phyloP scores from a whole-genome alignment of 2,113 vertebrate genomes.

The Cyanistes caeruleus region DNA sequence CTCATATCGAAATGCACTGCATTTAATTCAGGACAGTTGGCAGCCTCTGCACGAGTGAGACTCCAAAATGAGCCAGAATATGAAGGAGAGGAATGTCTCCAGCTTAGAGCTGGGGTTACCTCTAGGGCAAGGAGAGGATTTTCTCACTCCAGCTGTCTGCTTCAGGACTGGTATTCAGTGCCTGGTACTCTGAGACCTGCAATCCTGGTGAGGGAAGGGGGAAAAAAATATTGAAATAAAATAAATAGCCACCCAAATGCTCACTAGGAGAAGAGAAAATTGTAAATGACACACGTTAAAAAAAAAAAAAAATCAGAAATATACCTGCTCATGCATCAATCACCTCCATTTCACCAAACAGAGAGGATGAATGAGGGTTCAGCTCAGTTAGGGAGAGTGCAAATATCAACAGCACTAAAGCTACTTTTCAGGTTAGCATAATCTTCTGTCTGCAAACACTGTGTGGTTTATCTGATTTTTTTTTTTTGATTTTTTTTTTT shows the following conservation, averaged over 20 bases:
- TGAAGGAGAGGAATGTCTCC: conserved; percentile 24
- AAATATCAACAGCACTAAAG: conserved; percentile 27
- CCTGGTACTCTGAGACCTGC: conserved; percentile 1
- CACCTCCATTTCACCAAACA: background rate
- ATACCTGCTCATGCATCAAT: background rate
- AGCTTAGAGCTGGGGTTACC: conserved; percentile 43
- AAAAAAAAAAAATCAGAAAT: background rate
- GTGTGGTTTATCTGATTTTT: conserved; percentile 68
- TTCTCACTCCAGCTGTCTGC: conserved; percentile 39
- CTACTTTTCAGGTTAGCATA: conserved; percentile 34
- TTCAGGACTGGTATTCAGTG: background rate
- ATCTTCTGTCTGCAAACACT: conserved; percentile 54
- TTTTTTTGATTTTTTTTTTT: background rate
- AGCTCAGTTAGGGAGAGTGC: conserved; percentile 5
- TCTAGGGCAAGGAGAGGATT: background rate
- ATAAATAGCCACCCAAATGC: background rate
- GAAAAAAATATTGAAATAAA: background rate
- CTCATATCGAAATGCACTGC: conserved; percentile 7
- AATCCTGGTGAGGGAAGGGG: background rate
- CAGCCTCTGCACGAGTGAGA: conserved; percentile 65
- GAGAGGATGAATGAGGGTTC: background rate
- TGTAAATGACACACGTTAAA: background rate
- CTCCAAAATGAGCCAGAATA: conserved; percentile 59
- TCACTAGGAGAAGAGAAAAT: conserved; percentile 18
- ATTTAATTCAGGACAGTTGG: conserved; percentile 72